Conservation (phyloP, 2,797 vertebrate species). For the Myotis myotis region DNA sequence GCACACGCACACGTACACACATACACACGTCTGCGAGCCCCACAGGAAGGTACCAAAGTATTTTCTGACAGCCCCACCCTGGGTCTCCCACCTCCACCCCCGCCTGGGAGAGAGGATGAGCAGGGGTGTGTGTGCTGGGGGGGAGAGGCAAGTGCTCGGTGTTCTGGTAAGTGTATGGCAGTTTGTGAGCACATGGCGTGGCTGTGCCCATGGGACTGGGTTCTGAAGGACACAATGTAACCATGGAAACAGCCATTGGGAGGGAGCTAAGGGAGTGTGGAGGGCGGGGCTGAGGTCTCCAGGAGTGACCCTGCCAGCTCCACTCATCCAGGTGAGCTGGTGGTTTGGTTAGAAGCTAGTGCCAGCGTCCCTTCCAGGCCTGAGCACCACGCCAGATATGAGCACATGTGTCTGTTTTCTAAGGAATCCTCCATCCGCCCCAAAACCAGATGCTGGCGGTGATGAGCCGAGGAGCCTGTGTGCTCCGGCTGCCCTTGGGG, state of each 20-base stretch:
- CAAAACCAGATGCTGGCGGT: background rate
- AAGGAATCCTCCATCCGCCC: background rate
- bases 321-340: background rate
- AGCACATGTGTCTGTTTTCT: background rate
- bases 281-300: no score
- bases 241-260: background rate
- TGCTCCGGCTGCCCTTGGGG: background rate
- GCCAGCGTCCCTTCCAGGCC: background rate
- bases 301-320: background rate
- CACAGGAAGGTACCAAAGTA: background rate
- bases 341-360: background rate
- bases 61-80: background rate
- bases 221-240: background rate
- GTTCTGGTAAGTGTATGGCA: background rate
- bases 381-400: background rate
- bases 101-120: no score
- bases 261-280: background rate
- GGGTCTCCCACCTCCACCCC: background rate
- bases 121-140: rapidly evolving
- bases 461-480: background rate
- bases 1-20: no score
- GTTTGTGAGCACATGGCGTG: background rate
- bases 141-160: rapidly evolving
- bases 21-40: background rate
- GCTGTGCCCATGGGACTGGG: background rate